phyloP scores from a whole-genome alignment of 2,113 vertebrate genomes.

The Zapornia atra region DNA sequence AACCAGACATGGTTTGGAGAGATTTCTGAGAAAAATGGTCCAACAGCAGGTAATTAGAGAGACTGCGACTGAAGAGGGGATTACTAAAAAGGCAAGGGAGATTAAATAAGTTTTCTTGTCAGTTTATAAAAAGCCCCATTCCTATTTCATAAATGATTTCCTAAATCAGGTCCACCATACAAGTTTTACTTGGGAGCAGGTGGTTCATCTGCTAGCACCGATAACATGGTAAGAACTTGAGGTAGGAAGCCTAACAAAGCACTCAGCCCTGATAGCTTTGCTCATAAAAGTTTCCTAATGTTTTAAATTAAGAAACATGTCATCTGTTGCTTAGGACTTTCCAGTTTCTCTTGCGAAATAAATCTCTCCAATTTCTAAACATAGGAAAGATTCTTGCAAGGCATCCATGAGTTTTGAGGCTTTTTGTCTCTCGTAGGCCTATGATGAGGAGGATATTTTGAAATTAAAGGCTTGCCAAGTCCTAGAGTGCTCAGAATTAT shows the following conservation, averaged over 20 bases:
- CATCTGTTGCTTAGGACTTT: neutral
- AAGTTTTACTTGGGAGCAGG: neutral
- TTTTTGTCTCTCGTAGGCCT: neutral
- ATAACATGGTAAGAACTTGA: neutral
- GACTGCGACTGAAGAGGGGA: constrained; percentile 28
- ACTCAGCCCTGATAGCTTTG: neutral
- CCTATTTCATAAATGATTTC: neutral
- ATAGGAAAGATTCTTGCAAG: neutral
- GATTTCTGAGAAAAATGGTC: constrained; percentile 36
- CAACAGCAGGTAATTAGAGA: constrained; percentile 49
- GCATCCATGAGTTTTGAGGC: neutral
- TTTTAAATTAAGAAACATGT: neutral
- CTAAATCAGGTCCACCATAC: neutral
- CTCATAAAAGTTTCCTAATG: neutral
- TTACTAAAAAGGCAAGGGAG: constrained; percentile 31
- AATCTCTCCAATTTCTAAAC: neutral
- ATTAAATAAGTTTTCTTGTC: constrained; percentile 33
- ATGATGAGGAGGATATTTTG: neutral
- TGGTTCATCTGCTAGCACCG: neutral
- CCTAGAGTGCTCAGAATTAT: neutral
- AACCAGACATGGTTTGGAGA: constrained; percentile 10
- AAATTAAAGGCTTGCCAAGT: neutral
- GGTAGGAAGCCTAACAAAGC: neutral
- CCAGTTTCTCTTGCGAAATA: neutral
- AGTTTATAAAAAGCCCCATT: neutral